Evolutionary conservation across 2,888 invertebrate genomes (phyloP).

Genomic region (Apomyelois bistriatella): DNA sequence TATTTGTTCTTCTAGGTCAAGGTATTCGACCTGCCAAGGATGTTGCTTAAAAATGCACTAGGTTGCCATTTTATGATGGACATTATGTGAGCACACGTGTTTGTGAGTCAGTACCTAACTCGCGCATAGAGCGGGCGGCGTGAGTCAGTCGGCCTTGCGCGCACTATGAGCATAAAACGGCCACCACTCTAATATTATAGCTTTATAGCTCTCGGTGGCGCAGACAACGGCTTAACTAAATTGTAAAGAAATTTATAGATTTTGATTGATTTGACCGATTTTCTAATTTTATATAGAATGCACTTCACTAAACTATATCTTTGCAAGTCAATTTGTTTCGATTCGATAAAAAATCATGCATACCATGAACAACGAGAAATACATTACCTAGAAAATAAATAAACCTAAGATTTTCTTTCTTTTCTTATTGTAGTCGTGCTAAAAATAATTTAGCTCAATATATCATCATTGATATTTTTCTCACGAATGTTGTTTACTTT

Average conservation of each 20-base stretch:
- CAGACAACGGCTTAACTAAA: constrained; percentile 35
- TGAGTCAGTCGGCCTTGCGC: constrained; percentile 73
- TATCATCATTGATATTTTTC: constrained; percentile 10
- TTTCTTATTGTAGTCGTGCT: no score
- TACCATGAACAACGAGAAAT: no score
- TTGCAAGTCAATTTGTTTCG: no score
- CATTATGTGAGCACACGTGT: constrained; percentile 40
- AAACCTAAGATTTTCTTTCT: no score
- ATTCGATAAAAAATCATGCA: no score
- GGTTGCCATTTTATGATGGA: constrained; percentile 12
- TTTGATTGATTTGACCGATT: no score
- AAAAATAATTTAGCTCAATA: not conserved
- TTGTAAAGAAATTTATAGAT: no score
- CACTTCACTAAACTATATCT: no score
- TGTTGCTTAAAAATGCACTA: constrained; percentile 10
- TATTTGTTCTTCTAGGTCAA: constrained; percentile 5
- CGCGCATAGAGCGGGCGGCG: constrained; percentile 43
- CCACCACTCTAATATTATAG: constrained; percentile 62
- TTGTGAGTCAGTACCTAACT: constrained; percentile 52
- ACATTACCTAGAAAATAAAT: no score
- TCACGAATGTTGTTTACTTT: constrained; percentile 28
- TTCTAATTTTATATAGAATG: no score
- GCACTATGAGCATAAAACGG: constrained; percentile 46
- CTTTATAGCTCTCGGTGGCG: constrained; percentile 25
- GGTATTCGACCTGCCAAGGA: constrained; percentile 12